Evolutionary conservation across 2,888 invertebrate genomes (phyloP).

Genomic region (Heliconius erato): DNA sequence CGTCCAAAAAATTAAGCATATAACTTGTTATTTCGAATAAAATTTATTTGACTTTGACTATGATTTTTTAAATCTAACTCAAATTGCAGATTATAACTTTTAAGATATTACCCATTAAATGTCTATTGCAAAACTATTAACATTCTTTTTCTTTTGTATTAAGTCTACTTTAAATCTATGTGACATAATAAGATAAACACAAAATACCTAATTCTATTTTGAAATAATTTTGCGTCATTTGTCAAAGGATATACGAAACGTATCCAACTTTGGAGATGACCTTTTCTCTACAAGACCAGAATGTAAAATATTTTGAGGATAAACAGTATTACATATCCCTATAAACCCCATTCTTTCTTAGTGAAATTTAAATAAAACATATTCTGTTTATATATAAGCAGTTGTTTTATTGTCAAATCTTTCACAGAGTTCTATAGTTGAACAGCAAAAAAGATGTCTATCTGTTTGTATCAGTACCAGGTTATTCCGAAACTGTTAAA

Average conservation of each 20-base stretch:
- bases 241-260: slow-evolving; percentile 15
- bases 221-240: slow-evolving; percentile 10
- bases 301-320: slow-evolving; percentile 7
- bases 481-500: too few relatives aligned
- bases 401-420: not conserved
- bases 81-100: too few relatives aligned
- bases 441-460: too few relatives aligned
- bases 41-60: too few relatives aligned
- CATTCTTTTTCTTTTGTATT: not conserved
- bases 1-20: too few relatives aligned
- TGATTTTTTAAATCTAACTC: too few relatives aligned
- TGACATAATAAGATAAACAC: not conserved
- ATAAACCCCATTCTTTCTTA: not conserved
- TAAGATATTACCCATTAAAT: too few relatives aligned
- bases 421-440: too few relatives aligned
- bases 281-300: slow-evolving; percentile 12
- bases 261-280: slow-evolving; percentile 1
- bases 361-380: not conserved
- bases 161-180: too few relatives aligned
- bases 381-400: not conserved
- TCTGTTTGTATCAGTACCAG: too few relatives aligned
- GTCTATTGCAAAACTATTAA: not conserved
- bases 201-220: not conserved
- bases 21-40: too few relatives aligned
- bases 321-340: not conserved